Evolutionary conservation across 2,797 vertebrate species (phyloP), one percentile per base, ranked within the genome.

Genomic region (Poeciliopsis turneri): DNA sequence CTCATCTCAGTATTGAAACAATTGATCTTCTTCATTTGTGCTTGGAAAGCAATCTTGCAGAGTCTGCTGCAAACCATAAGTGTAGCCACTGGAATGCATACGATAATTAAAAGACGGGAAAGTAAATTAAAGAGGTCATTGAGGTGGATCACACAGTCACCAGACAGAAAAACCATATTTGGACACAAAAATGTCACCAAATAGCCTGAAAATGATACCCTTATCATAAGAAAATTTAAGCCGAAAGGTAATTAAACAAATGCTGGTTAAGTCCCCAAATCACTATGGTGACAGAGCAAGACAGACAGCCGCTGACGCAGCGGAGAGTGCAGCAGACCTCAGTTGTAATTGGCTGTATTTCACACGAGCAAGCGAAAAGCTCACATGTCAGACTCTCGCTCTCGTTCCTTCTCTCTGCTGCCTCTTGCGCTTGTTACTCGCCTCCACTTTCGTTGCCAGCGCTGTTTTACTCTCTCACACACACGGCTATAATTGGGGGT

Each of bases 321-420:
- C 93, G 77, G 77, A 73, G 85, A 45, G 45, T 10, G 20, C 85
- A 81, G 78, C 85, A 89, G 88, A 90, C 89, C 69, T 87, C 92
- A 87, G 92, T 90, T 95, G 90, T 94, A 96, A 96, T 95, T 95
- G 93, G 80, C 90, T 85, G 89, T 92, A 90, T 92, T 94, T 95
- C 90, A 94, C 89, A 83, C 73, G 15, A 87, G 87, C 90, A 87
- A 87, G 90, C 83, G 36, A 88, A 91, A 93, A 84, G 84, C 78
- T 82, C 83, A 80, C 78, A 82, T 12, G 73, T 89, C 87, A 86
- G 81, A 85, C 90, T 87, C 75, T 79, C 79, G 77, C 82, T 87
- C 82, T 79, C 70, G 23, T 69, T 82, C 86, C 79, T 59, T 79
- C 72, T 86, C 89, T 81, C 30, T 77, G 72, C 83, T 87, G 66